phyloP scores from a whole-genome alignment of 2,113 vertebrate species.

The Candoia aspera region DNA sequence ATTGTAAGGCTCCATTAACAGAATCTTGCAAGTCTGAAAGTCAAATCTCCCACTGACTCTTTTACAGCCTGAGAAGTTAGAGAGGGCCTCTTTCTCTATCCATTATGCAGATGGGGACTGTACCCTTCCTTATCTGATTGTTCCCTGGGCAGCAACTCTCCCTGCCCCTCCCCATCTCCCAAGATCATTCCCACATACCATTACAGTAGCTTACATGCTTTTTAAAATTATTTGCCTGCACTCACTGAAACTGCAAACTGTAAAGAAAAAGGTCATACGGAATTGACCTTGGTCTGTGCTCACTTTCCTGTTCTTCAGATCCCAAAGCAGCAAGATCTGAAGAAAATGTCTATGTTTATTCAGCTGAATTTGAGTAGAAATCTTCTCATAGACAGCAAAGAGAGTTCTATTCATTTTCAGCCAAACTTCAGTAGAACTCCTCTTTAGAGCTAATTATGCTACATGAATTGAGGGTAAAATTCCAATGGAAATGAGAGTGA shows the following conservation, averaged over 20 bases:
- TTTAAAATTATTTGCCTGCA: background rate
- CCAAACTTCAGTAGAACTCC: background rate
- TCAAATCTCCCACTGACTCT: too few species aligned
- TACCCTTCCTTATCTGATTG: too few species aligned
- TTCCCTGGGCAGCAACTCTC: too few species aligned
- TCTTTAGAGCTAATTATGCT: background rate
- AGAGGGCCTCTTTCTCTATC: too few species aligned
- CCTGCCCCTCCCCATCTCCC: too few species aligned
- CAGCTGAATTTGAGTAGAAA: background rate
- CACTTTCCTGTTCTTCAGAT: background rate
- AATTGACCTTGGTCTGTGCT: background rate
- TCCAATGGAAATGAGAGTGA: background rate
- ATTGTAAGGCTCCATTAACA: too few species aligned
- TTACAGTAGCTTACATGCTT: background rate
- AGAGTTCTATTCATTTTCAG: background rate
- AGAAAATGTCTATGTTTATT: background rate
- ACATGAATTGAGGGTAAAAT: background rate
- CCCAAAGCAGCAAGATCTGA: background rate
- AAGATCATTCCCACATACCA: too few species aligned
- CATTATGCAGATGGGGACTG: too few species aligned
- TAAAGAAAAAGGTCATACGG: background rate
- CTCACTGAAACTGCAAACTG: background rate
- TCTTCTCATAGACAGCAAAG: background rate
- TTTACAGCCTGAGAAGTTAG: too few species aligned
- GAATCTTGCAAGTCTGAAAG: too few species aligned